A percentile compares a stretch with the other conserved stretches of the same genome.
phyloP scores from a whole-genome alignment of 2,797 vertebrate genomes.

The Bovichtus variegatus region DNA sequence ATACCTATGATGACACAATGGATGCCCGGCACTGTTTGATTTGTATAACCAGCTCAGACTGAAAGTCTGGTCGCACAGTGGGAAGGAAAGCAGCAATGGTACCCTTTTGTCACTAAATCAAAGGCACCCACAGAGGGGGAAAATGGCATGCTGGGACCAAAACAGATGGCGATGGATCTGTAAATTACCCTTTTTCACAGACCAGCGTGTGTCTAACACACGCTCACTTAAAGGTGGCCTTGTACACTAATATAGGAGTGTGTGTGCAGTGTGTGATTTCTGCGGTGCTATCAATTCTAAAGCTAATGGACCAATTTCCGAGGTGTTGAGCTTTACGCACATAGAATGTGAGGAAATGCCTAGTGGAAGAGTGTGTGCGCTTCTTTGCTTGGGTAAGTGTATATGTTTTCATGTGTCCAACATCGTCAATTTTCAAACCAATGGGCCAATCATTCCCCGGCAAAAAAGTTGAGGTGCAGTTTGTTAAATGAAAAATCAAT shows the following conservation, averaged over 20 bases:
- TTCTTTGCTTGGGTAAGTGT: constrained; percentile 29
- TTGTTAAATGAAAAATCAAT: constrained; percentile 73
- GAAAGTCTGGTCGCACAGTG: constrained; percentile 56
- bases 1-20: constrained; percentile 43
- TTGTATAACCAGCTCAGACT: constrained; percentile 55
- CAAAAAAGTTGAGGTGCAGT: constrained; percentile 39
- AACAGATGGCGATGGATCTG: constrained; percentile 76
- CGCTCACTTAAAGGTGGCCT: constrained; percentile 56
- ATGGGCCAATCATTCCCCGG: constrained; percentile 44
- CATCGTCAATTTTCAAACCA: constrained; percentile 62
- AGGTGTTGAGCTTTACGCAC: constrained; percentile 42
- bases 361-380: background rate
- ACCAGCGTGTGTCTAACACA: constrained; percentile 60
- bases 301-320: constrained; percentile 65
- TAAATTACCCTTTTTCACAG: constrained; percentile 73
- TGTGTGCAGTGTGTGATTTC: constrained; percentile 22
- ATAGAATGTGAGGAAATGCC: constrained; percentile 25
- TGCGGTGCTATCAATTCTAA: constrained; percentile 55
- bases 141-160: constrained; percentile 64
- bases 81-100: constrained; percentile 45
- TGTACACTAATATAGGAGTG: constrained; percentile 7
- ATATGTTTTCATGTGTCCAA: constrained; percentile 41
- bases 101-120: constrained; percentile 68
- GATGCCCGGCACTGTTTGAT: constrained; percentile 56
- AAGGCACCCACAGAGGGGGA: constrained; percentile 67